Base-by-base conservation (phyloP, 2,888 invertebrate species). In the Muscina levida region DNA sequence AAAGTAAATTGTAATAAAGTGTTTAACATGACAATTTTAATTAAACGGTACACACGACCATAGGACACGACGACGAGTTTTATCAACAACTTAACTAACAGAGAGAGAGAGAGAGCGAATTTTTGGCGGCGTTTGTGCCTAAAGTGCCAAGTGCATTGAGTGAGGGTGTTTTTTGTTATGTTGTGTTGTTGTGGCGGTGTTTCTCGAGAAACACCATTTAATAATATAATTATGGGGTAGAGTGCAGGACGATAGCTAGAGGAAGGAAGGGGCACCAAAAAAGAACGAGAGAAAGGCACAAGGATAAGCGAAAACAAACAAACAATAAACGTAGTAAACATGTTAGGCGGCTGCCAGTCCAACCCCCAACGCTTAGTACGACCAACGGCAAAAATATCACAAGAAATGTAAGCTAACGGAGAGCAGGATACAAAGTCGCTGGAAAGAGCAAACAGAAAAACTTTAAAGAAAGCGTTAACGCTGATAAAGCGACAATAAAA, bases 1-100 rank as follows among this genome's bases (percentile, higher is more conserved):
- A 71, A 51, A 57, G 51, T 31, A 70, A 59, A 66, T 72, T 53
- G 26, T 56, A 57, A 73, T 66, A 51, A 80, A 73, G 70, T 73
- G 66, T 73, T 70, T 59, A 73, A 77, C 77, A 73, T 71, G 73
- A 77, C 80, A 77, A 65, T 71, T 77, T 73, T 59, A 80, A 80
- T 80, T 73, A 80, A 80, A 80, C 62, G 53, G 67, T 68, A 76
- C 46, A 72, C 44, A 62, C 19, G 26, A 10, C 53, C 4, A 31
- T 5, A 31, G 8, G 31, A n/a, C n/a, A n/a, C n/a, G n/a, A n/a
- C n/a, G 31, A 31, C 31, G 31, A 31, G 8, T 31, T 8, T 8
- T 31, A 5, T 31, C 31, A 31, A 31, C 31, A 8, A 3, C 31
- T 5, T 31, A 31, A 3, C 3, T 31, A 31, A 31, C 8, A 31